Evolutionary conservation across 2,113 vertebrate genomes (phyloP).

Genomic region (Grallaria varia): DNA sequence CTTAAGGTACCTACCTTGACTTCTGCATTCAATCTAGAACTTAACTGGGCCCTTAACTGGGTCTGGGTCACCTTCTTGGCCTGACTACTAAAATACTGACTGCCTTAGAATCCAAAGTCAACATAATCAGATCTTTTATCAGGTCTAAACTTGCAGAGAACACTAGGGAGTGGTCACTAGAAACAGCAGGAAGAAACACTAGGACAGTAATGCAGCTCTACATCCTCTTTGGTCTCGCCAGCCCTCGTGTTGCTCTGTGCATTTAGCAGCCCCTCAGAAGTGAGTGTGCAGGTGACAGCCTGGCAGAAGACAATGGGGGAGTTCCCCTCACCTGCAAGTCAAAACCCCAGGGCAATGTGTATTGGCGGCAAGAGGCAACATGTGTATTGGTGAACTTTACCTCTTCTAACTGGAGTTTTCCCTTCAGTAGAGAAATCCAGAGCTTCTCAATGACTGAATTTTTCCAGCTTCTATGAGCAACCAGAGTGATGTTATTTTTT

Average conservation of each 20-base stretch:
- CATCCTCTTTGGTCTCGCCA: neutral
- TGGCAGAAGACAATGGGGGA: neutral
- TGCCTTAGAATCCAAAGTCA: neutral
- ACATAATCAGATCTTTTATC: neutral
- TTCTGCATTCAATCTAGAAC: neutral
- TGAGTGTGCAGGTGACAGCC: neutral
- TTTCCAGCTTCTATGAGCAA: neutral
- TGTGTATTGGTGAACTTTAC: accelerated
- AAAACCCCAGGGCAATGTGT: neutral
- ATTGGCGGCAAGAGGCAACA: neutral
- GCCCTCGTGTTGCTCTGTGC: neutral
- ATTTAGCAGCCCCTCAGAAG: neutral
- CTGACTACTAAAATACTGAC: neutral
- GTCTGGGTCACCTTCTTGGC: neutral
- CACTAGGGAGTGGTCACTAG: neutral
- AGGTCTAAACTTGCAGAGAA: neutral
- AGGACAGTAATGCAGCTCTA: neutral
- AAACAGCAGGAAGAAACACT: neutral
- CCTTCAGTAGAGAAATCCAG: neutral
- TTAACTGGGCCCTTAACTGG: accelerated
- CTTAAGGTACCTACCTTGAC: neutral
- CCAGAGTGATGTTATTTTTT: neutral
- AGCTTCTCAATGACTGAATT: neutral
- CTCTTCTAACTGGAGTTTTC: neutral
- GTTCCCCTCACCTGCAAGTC: neutral